Evolutionary conservation across 2,113 vertebrate species (phyloP).

Genomic region (Pongo abelii): DNA sequence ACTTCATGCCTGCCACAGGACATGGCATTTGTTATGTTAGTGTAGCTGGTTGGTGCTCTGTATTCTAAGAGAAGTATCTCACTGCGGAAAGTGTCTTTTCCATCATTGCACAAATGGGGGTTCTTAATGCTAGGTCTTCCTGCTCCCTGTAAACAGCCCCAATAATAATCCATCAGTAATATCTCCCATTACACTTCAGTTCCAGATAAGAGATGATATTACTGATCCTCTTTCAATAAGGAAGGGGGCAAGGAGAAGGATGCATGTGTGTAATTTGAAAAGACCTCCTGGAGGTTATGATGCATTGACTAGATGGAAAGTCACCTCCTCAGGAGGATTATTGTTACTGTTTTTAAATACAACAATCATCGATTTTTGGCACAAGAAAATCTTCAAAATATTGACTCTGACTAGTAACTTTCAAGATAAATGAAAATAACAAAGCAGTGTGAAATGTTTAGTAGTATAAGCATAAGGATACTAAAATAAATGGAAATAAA

Average conservation of each 20-base stretch:
- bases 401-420: not conserved
- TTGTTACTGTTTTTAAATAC: not conserved
- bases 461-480: not conserved
- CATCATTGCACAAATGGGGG: fast-evolving
- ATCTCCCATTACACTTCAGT: not conserved
- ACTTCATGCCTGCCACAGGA: too few relatives aligned
- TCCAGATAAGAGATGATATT: not conserved
- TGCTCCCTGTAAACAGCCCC: too few relatives aligned
- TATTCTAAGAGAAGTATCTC: fast-evolving
- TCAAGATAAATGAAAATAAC: not conserved
- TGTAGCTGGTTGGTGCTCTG: not conserved
- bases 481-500: not conserved
- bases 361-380: not conserved
- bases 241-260: not conserved
- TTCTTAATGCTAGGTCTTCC: not conserved
- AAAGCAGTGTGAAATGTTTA: not conserved
- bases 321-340: not conserved
- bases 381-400: not conserved
- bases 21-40: not conserved
- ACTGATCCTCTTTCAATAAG: not conserved
- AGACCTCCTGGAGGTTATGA: not conserved
- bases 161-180: not conserved
- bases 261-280: not conserved
- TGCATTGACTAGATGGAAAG: not conserved
- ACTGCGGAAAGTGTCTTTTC: not conserved